phyloP scores from a whole-genome alignment of 2,113 vertebrate species.

The Anser cygnoides region DNA sequence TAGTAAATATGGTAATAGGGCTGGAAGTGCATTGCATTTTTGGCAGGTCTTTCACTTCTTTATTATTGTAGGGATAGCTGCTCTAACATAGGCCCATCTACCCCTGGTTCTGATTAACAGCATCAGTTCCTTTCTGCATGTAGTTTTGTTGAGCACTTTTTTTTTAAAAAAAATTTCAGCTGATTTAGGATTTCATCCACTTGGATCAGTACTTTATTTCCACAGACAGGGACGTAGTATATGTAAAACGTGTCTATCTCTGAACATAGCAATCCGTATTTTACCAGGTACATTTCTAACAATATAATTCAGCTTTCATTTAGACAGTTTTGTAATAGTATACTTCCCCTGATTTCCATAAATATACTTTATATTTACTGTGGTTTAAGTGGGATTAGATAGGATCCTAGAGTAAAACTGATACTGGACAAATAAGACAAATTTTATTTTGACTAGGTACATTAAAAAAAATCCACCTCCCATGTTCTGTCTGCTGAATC shows the following conservation, averaged over 20 bases:
- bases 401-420: neutral
- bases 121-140: neutral
- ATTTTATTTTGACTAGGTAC: neutral
- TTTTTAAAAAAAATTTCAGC: neutral
- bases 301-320: neutral
- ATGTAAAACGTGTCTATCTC: neutral
- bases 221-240: neutral
- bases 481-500: neutral
- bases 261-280: neutral
- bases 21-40: neutral
- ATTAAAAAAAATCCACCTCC: neutral
- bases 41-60: neutral
- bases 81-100: neutral
- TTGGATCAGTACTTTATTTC: neutral
- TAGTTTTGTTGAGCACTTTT: neutral
- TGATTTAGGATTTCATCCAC: neutral
- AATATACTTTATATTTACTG: neutral
- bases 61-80: neutral
- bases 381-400: neutral
- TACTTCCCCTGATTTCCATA: neutral
- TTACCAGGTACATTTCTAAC: neutral
- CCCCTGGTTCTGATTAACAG: neutral
- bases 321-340: neutral
- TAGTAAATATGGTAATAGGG: neutral
- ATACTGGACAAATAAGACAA: neutral